A percentile compares a stretch with the other conserved stretches of the same genome.
phyloP scores from a whole-genome alignment of 2,113 vertebrate species.

The Sylvilagus bachmani region DNA sequence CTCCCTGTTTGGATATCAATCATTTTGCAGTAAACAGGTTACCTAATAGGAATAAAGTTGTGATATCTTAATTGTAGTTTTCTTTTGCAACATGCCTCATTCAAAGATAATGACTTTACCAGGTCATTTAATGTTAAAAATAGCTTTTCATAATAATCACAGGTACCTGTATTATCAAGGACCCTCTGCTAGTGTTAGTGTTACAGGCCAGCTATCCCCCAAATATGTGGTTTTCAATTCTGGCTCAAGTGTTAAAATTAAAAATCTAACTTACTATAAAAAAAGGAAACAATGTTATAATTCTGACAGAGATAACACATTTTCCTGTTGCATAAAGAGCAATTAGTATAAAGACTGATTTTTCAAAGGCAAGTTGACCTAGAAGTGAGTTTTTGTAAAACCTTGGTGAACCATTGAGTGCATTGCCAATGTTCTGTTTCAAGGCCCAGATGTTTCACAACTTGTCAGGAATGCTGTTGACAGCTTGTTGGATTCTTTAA shows the following conservation, averaged over 20 bases:
- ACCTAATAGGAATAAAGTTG: constrained; percentile 41
- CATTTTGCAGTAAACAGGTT: constrained; percentile 55
- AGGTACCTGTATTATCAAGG: constrained; percentile 35
- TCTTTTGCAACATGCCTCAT: constrained; percentile 54
- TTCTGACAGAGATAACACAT: constrained; percentile 2
- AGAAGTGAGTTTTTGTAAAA: not conserved
- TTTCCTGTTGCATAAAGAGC: not conserved
- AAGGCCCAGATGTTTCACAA: constrained; percentile 43
- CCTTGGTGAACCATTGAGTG: not conserved
- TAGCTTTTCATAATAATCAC: constrained; percentile 44
- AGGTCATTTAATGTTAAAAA: constrained; percentile 44
- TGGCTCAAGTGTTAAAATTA: constrained; percentile 45
- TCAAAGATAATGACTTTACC: constrained; percentile 48
- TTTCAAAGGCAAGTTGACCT: constrained; percentile 32
- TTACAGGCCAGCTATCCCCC: not conserved
- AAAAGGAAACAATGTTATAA: constrained; percentile 42
- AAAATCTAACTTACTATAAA: constrained; percentile 55
- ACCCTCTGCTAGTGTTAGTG: constrained; percentile 55
- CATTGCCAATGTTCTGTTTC: not conserved
- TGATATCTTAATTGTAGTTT: constrained; percentile 31
- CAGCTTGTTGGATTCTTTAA: not conserved
- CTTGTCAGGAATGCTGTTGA: not conserved
- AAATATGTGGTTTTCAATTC: constrained; percentile 23
- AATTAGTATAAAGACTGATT: not conserved
- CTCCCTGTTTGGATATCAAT: not conserved